Conservation (phyloP, 2,888 invertebrate genomes). For the Pilophorus perplexus region DNA sequence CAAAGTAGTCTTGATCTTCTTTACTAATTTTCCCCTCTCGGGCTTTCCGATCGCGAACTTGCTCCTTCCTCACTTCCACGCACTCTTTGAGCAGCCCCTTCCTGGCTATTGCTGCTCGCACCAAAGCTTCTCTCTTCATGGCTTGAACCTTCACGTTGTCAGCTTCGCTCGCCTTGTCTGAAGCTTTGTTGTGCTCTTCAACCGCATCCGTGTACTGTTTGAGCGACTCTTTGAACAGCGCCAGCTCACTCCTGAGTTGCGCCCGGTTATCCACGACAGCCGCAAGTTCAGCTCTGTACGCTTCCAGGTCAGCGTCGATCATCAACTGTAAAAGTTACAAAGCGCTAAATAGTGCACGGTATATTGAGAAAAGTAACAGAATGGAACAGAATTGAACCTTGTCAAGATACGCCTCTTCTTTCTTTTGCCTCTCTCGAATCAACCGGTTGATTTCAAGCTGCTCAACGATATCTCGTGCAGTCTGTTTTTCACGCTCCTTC, state of each 20-base stretch:
- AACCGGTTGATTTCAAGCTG: constrained; percentile 21
- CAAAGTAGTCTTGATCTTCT: no score
- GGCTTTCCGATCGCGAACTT: background rate
- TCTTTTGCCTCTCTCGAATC: background rate
- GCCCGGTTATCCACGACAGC: constrained; percentile 17
- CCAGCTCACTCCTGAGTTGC: constrained; percentile 6
- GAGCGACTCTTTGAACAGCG: constrained; percentile 4
- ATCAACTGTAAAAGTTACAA: no score
- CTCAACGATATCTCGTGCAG: background rate
- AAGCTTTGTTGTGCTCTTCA: background rate
- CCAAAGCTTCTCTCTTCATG: background rate
- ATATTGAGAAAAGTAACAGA: no score
- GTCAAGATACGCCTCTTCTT: background rate
- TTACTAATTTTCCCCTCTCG: no score
- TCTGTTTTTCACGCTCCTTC: background rate
- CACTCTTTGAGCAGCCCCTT: background rate
- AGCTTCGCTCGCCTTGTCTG: background rate
- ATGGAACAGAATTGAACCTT: no score
- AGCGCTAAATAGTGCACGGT: no score
- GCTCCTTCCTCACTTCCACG: constrained; percentile 10
- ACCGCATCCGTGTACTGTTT: constrained; percentile 18
- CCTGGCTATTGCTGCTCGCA: background rate
- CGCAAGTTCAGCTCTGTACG: background rate
- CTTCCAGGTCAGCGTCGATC: constrained; percentile 4
- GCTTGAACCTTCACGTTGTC: background rate